A percentile compares a stretch with the other conserved stretches of the same genome.
Conservation (phyloP, 2,797 vertebrate species). For the Pseudochirops cupreus region DNA sequence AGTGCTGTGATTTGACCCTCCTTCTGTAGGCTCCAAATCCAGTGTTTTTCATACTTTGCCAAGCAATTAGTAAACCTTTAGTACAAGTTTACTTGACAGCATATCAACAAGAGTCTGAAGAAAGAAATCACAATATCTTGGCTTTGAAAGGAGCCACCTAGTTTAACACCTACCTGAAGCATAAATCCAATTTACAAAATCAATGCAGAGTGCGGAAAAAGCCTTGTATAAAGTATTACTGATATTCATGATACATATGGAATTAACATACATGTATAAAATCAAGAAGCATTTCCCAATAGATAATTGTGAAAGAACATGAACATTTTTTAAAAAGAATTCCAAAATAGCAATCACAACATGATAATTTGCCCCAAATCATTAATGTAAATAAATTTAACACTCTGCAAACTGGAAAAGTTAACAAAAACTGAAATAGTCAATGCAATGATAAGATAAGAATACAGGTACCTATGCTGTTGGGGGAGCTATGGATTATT, state of each 20-base stretch:
- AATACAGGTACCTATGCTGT: background rate
- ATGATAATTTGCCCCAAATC: background rate
- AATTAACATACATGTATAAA: background rate
- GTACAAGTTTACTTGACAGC: background rate
- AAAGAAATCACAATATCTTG: background rate
- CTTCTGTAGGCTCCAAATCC: background rate
- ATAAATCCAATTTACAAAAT: background rate
- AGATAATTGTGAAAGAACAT: background rate
- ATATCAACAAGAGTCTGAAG: background rate
- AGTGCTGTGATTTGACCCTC: background rate
- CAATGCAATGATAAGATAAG: background rate
- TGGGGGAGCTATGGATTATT: background rate
- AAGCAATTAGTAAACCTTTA: background rate
- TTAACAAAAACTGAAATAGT: background rate
- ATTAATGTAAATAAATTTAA: background rate
- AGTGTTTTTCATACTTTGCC: background rate
- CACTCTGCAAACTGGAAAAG: background rate
- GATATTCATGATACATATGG: background rate
- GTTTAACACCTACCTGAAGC: background rate
- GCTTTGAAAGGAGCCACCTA: background rate
- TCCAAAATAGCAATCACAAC: background rate
- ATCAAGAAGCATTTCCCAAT: background rate
- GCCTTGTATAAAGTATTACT: background rate
- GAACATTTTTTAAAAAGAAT: background rate
- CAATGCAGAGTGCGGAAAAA: background rate